These are phyloP conservation scores for Empidonax alnorum DNA, from an alignment of 2,113 vertebrate genomes.

Conservation along the genomic window DNA sequence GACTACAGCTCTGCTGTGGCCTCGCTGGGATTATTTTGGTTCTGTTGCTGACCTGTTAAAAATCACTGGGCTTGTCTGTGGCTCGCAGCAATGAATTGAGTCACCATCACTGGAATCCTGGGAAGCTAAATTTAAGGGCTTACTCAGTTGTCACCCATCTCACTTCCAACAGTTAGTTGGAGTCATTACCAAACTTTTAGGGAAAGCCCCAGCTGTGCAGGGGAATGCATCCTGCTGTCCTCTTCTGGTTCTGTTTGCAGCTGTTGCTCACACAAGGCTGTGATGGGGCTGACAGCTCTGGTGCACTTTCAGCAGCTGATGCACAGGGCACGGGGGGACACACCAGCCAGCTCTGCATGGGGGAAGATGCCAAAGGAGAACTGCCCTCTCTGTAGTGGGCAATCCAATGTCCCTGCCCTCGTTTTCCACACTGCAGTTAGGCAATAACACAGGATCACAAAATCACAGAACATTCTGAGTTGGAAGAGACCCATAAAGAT, in stretches of 20 bases:
- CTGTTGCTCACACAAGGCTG: background rate
- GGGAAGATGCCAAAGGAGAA: background rate
- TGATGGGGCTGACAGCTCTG: background rate
- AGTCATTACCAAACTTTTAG: background rate
- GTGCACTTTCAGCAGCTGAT: background rate
- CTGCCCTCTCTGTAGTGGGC: background rate
- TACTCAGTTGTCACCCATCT: background rate
- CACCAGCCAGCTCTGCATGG: fast-evolving
- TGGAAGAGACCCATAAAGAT: background rate
- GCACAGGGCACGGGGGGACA: background rate
- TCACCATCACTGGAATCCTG: background rate
- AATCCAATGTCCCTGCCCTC: background rate
- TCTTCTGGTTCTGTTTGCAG: background rate
- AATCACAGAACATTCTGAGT: background rate
- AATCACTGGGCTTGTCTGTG: background rate
- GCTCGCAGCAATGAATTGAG: background rate
- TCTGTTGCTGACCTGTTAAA: background rate
- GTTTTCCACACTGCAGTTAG: background rate
- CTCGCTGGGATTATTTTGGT: background rate
- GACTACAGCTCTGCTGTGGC: background rate
- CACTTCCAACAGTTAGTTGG: background rate
- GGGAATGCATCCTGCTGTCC: background rate
- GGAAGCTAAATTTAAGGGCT: constrained; percentile 7
- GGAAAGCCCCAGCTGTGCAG: background rate
- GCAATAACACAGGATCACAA: background rate